Evolutionary conservation across 2,113 vertebrate genomes (phyloP).

Genomic region (Chaetura pelagica): DNA sequence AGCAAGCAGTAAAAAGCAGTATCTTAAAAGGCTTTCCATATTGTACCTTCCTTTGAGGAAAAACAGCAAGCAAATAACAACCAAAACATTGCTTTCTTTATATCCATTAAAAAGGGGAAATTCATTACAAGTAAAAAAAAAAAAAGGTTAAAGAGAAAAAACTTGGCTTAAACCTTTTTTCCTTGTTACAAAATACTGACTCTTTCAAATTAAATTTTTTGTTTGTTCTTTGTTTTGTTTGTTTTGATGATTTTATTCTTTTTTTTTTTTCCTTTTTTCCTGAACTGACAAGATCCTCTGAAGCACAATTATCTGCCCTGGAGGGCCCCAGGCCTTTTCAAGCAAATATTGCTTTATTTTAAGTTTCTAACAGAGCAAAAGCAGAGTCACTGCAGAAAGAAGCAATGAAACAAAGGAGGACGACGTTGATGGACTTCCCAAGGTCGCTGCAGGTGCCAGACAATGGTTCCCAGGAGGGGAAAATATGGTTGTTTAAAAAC

Average conservation of each 20-base stretch:
- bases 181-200: conserved; percentile 60
- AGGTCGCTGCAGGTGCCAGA: conserved; percentile 83
- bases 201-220: conserved; percentile 20
- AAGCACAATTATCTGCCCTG: conserved; percentile 57
- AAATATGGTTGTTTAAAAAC: conserved; percentile 71
- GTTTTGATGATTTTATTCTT: too few species aligned
- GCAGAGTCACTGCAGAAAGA: conserved; percentile 85
- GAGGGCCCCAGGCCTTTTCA: conserved; percentile 63
- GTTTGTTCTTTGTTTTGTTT: neutral
- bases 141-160: conserved; percentile 17
- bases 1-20: neutral
- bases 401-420: conserved; percentile 89
- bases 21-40: neutral
- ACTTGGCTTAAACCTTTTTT: conserved; percentile 31
- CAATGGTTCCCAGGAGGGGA: conserved; percentile 76
- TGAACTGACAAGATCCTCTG: conserved; percentile 52
- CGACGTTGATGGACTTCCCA: conserved; percentile 87
- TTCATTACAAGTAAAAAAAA: conserved; percentile 11
- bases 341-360: conserved; percentile 63
- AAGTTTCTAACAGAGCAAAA: conserved; percentile 89
- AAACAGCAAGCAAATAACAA: conserved; percentile 4
- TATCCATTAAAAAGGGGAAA: conserved; percentile 34
- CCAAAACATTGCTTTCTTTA: neutral
- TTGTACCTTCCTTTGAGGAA: neutral
- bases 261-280: neutral